phyloP scores from a whole-genome alignment of 2,888 invertebrate species.

The Griposia aprilina region DNA sequence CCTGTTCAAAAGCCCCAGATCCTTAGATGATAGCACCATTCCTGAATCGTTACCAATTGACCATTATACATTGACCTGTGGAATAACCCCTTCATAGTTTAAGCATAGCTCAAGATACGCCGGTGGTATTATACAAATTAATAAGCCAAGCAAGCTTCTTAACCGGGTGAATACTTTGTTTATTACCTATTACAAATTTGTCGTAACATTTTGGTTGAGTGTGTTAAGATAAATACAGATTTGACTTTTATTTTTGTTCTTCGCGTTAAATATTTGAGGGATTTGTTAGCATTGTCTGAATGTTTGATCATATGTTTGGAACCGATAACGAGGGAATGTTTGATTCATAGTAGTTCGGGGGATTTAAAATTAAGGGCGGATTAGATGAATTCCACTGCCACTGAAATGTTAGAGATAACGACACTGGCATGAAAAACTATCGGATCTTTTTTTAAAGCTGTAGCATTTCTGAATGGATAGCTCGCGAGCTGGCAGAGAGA shows the following conservation, averaged over 20 bases:
- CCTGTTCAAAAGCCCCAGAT: constrained; percentile 85
- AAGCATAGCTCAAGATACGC: constrained; percentile 60
- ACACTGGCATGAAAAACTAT: neutral
- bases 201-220: constrained; percentile 86
- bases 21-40: constrained; percentile 81
- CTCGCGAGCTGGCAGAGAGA: no score
- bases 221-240: constrained; percentile 84
- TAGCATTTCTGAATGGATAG: no score
- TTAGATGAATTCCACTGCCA: constrained; percentile 36
- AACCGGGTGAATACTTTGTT: constrained; percentile 89
- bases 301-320: constrained; percentile 76
- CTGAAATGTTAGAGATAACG: constrained; percentile 12
- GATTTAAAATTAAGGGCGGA: constrained; percentile 27
- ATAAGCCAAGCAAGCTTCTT: constrained; percentile 89
- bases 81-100: neutral
- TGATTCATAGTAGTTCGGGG: constrained; percentile 51
- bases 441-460: no score
- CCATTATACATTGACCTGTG: constrained; percentile 74
- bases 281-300: constrained; percentile 79
- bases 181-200: constrained; percentile 90
- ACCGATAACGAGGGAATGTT: constrained; percentile 72
- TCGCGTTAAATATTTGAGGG: constrained; percentile 81
- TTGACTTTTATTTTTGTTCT: constrained; percentile 76
- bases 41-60: constrained; percentile 76
- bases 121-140: constrained; percentile 83